A percentile compares a stretch with the other conserved stretches of the same genome.
Evolutionary conservation across 2,113 vertebrate species (phyloP).

Genomic region (Tragelaphus strepsiceros): DNA sequence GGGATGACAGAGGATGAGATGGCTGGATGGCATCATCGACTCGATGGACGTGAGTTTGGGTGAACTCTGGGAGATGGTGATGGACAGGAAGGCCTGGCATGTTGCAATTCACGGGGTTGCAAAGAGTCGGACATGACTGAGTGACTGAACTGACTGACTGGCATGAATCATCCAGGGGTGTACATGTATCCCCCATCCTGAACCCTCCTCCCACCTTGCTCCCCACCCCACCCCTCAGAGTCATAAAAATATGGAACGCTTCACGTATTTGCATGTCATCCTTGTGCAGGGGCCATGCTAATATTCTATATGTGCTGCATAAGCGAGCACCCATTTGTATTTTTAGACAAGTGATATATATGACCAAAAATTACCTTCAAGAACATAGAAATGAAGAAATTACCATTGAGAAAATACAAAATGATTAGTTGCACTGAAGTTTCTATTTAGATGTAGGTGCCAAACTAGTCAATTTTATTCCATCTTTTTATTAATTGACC

Average conservation of each 20-base stretch:
- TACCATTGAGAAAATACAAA: conserved; percentile 28
- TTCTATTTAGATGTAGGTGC: background rate
- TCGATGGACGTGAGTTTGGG: too few relatives aligned
- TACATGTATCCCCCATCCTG: background rate
- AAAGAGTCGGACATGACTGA: too few relatives aligned
- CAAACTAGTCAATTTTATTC: background rate
- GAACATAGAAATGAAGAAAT: conserved; percentile 14
- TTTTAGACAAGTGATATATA: background rate
- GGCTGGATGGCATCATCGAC: too few relatives aligned
- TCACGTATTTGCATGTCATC: background rate
- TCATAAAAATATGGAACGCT: background rate
- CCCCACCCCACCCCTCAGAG: background rate
- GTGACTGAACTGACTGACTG: background rate
- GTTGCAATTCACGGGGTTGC: too few relatives aligned
- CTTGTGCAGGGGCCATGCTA: background rate
- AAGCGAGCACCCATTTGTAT: background rate
- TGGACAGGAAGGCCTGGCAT: too few relatives aligned
- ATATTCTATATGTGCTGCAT: background rate
- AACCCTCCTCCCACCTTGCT: background rate
- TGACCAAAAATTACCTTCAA: conserved; percentile 1
- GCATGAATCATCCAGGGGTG: background rate
- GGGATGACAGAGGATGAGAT: too few relatives aligned
- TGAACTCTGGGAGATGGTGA: too few relatives aligned
- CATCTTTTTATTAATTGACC: conserved; percentile 8
- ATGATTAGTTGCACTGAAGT: background rate